These are phyloP conservation scores for Acleris laterana DNA, from an alignment of 2,888 invertebrate species.

Conservation along the genomic window DNA sequence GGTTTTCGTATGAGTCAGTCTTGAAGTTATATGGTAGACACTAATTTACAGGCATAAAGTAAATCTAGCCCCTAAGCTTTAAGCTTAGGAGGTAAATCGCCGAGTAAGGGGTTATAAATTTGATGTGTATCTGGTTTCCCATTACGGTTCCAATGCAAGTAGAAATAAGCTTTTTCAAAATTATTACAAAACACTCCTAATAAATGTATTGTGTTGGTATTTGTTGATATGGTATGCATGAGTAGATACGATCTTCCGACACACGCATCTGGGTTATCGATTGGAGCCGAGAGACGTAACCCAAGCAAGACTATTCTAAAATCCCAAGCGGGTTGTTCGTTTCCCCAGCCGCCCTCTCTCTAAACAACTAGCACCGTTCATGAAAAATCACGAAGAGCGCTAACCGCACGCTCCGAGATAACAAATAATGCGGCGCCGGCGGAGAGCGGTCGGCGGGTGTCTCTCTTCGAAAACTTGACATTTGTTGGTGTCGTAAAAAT, in stretches of 20 bases:
- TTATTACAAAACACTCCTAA: neutral
- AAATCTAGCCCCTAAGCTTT: conserved; percentile 26
- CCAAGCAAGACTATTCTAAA: conserved; percentile 22
- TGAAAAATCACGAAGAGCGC: conserved; percentile 52
- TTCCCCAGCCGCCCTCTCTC: conserved; percentile 37
- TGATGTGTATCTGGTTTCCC: conserved; percentile 32
- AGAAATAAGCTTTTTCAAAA: conserved; percentile 8
- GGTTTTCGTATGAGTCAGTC: too few relatives aligned
- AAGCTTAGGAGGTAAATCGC: conserved; percentile 28
- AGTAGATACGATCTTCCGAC: neutral
- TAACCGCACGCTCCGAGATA: conserved; percentile 49
- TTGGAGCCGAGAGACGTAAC: conserved; percentile 4
- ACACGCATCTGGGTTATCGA: conserved; percentile 9
- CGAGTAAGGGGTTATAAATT: conserved; percentile 32
- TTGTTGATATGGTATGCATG: neutral
- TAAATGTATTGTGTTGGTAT: neutral
- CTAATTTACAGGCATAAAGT: conserved; percentile 19
- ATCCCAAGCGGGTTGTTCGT: conserved; percentile 28
- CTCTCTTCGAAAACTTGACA: conserved; percentile 75
- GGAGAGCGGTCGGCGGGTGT: conserved; percentile 48
- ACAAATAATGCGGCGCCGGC: conserved; percentile 51
- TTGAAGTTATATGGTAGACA: neutral
- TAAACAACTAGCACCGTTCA: conserved; percentile 48
- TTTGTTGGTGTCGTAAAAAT: conserved; percentile 79
- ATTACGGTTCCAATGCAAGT: conserved; percentile 30